Percentiles rank a stretch among this genome's conserved stretches.
phyloP scores from a whole-genome alignment of 2,797 vertebrate genomes.

The Helarctos malayanus region DNA sequence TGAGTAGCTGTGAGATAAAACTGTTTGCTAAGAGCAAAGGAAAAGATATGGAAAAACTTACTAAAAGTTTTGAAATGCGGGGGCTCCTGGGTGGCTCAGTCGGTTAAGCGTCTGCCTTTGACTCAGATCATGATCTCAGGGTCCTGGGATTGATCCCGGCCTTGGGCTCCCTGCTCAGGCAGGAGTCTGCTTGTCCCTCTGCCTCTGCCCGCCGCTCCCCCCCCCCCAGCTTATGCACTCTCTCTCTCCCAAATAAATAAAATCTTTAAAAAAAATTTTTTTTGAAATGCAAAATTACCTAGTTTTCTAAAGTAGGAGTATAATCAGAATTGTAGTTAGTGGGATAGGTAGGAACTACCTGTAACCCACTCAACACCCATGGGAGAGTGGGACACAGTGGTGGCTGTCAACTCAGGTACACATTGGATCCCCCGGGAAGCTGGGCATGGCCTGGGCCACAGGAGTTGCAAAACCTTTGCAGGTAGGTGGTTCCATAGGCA shows the following conservation, averaged over 20 bases:
- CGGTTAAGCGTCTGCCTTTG: neutral
- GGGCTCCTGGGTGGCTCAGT: neutral
- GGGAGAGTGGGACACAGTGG: neutral
- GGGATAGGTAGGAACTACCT: neutral
- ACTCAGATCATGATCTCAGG: neutral
- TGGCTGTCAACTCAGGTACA: neutral
- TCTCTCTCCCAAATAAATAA: neutral
- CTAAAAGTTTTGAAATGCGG: neutral
- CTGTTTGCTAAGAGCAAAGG: neutral
- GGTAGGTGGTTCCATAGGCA: neutral
- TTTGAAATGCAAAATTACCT: constrained; percentile 33
- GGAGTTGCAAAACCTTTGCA: neutral
- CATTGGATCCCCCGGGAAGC: neutral
- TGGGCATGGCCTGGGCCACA: neutral
- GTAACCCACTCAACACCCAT: neutral
- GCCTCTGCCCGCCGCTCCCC: neutral
- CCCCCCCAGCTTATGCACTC: neutral
- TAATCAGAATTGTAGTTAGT: neutral
- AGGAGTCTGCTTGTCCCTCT: neutral
- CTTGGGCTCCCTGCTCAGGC: neutral
- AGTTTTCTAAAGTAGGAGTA: neutral
- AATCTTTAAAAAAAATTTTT: neutral
- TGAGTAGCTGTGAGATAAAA: neutral
- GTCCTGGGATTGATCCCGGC: neutral
- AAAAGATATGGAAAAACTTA: neutral